Conservation (phyloP, 2,797 vertebrate genomes). For the Crenuchus spilurus region DNA sequence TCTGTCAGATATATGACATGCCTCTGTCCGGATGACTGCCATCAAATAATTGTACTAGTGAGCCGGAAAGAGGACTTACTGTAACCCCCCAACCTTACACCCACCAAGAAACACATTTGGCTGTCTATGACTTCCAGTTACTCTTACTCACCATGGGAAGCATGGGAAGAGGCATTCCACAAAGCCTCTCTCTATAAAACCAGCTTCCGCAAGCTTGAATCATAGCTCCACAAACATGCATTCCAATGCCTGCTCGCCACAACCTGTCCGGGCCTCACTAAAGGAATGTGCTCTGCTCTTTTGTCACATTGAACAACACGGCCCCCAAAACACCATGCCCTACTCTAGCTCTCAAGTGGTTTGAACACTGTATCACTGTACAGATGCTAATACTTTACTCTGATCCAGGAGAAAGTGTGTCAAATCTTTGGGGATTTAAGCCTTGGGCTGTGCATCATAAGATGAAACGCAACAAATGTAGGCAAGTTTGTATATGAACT, state of each 20-base stretch:
- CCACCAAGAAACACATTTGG: slow-evolving; percentile 8
- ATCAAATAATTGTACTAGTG: slow-evolving; percentile 42
- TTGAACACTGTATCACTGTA: not conserved
- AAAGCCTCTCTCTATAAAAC: slow-evolving; percentile 45
- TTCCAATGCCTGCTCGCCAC: slow-evolving; percentile 57
- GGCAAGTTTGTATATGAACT: not conserved
- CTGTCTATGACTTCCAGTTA: slow-evolving; percentile 18
- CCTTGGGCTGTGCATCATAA: not conserved
- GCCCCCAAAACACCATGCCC: slow-evolving; percentile 2
- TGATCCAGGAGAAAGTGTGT: not conserved
- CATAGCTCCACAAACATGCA: slow-evolving; percentile 54
- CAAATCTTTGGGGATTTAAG: not conserved
- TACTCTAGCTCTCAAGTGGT: not conserved
- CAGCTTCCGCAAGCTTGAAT: slow-evolving; percentile 58
- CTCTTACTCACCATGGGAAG: slow-evolving; percentile 32
- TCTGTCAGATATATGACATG: slow-evolving; percentile 33
- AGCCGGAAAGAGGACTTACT: slow-evolving; percentile 36
- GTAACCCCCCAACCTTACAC: slow-evolving; percentile 23
- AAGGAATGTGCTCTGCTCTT: slow-evolving; percentile 58
- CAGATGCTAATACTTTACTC: not conserved
- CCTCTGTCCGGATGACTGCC: slow-evolving; percentile 36
- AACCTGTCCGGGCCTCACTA: slow-evolving; percentile 56
- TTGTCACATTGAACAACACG: slow-evolving; percentile 38
- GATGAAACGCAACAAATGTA: not conserved
- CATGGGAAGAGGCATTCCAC: slow-evolving; percentile 50